Percentiles rank a stretch among this genome's conserved stretches.
phyloP scores from a whole-genome alignment of 2,888 invertebrate genomes.

The Barypeithes pellucidus region DNA sequence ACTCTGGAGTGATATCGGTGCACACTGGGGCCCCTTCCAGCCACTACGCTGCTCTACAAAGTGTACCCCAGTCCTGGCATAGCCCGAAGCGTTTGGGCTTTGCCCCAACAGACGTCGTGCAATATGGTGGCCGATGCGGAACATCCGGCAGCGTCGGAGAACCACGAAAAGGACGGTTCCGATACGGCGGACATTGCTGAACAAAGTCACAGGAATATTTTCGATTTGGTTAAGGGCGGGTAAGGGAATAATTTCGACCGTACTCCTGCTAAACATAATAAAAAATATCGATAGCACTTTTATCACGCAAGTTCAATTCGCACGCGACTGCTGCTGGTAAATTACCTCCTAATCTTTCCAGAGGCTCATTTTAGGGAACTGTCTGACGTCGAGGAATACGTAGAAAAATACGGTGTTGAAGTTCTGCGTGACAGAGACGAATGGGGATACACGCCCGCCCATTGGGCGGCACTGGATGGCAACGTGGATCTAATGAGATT shows the following conservation, averaged over 20 bases:
- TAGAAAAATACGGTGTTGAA: constrained; percentile 86
- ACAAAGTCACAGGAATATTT: constrained; percentile 80
- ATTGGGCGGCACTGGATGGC: constrained; percentile 93
- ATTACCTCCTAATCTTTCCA: too few relatives aligned
- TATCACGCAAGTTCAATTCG: not conserved
- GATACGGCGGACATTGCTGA: constrained; percentile 70
- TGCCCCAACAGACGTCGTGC: constrained; percentile 86
- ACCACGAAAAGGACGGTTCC: constrained; percentile 71
- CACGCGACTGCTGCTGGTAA: too few relatives aligned
- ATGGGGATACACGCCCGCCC: constrained; percentile 94
- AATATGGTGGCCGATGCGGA: constrained; percentile 81
- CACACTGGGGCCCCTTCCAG: constrained; percentile 27
- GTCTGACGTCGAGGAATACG: constrained; percentile 86
- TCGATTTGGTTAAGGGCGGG: constrained; percentile 91
- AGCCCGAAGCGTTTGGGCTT: constrained; percentile 92
- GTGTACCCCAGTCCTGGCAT: constrained; percentile 91
- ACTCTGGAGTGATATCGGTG: not conserved
- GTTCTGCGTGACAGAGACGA: constrained; percentile 88
- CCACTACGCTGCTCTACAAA: constrained; percentile 66
- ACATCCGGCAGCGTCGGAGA: constrained; percentile 70
- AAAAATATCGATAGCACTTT: too few relatives aligned
- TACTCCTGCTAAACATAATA: too few relatives aligned
- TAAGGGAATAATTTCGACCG: too few relatives aligned
- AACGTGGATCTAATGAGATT: constrained; percentile 93
- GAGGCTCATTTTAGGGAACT: constrained; percentile 81